phyloP scores from a whole-genome alignment of 1,140 invertebrate genomes.

The Homarus americanus region DNA sequence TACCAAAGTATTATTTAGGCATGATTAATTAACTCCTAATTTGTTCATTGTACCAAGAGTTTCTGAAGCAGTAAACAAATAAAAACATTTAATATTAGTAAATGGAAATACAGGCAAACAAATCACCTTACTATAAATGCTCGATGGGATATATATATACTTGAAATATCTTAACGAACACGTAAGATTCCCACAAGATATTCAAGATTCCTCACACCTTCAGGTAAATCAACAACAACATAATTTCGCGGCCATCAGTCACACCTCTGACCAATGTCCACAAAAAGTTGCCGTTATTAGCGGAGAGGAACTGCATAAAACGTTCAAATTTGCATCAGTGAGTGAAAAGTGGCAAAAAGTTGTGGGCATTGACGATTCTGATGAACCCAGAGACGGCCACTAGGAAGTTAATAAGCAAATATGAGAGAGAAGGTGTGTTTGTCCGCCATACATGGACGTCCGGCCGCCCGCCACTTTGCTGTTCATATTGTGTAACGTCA shows the following conservation, averaged over 20 bases:
- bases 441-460: not conserved
- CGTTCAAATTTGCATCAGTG: not conserved
- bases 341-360: not conserved
- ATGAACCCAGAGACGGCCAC: not conserved
- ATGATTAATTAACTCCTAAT: no score
- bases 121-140: no score
- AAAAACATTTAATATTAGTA: no score
- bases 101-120: no score
- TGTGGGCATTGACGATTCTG: not conserved
- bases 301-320: not conserved
- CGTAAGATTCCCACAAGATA: no score
- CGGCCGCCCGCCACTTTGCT: not conserved
- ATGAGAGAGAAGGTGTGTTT: not conserved
- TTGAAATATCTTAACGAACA: no score
- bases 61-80: no score
- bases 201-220: not conserved
- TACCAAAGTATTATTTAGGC: no score
- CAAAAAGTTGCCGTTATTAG: not conserved
- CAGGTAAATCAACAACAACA: not conserved
- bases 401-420: not conserved
- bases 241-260: not conserved
- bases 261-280: not conserved
- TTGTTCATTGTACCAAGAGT: no score
- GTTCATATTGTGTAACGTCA: no score
- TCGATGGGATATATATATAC: no score